Base-by-base conservation (phyloP, 2,113 vertebrate species). In the Gila orcuttii region DNA sequence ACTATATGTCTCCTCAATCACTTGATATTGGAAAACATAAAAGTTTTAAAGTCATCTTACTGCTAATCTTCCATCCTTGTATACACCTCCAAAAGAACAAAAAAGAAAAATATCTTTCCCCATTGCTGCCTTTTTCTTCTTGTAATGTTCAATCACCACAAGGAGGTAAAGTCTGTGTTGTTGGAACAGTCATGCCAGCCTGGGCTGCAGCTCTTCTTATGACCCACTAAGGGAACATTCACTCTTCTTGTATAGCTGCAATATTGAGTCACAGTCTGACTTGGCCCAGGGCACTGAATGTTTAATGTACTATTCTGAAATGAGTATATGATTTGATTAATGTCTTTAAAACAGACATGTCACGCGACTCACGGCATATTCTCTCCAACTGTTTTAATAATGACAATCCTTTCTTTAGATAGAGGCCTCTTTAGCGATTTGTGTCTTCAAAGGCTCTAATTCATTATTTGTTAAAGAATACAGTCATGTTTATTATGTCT, bases 221-320 rank as follows among this genome's bases (percentile, higher is more conserved):
- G 83, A 82, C 87, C 78, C 83, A 88, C 69, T 88, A 88, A 85
- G 83, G 50, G 60, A 55, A 69, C 36, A 59, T 81, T 62, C 55
- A 47, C 68, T 86, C 12, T 47, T 60, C 25, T 7, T 36, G 39
- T 62, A 50, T 55, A 64, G 50, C 87, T 85, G 79, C 60, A 82
- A 75, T 85, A 80, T 75, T 88, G 83, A 85, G 69, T 85, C 87
- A 88, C 87, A 52, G 69, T 33, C 39, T 55, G 47, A 47, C 28
- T 76, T 69, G 47, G 69, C 78, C 87, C 21, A 45, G 60, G 78
- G 78, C 73, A 66, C 69, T 36, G n/a, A 79, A 76, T 81, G 85
- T 74, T 74, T 85, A 31, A 79, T 71, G 50, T 71, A 28, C 60
- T 13, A 25, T 52, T 42, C 55, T 60, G 55, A 25, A 80, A 66